phyloP scores from a whole-genome alignment of 2,113 vertebrate genomes.

The Vireo altiloquus region DNA sequence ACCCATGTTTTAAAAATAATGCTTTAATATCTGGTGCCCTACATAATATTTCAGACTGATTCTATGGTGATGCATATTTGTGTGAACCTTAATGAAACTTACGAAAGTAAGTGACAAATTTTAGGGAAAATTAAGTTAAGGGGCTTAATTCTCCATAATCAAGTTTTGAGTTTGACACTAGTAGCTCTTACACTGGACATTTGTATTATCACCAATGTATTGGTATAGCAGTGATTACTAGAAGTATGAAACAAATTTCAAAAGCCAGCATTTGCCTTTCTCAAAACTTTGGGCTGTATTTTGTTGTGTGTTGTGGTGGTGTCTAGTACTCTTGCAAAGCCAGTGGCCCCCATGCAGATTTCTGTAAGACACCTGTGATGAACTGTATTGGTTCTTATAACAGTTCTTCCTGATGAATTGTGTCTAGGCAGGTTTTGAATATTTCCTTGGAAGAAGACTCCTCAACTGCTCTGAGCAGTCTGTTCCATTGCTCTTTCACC shows the following conservation, averaged over 20 bases:
- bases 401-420: not conserved
- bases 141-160: not conserved
- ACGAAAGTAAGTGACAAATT: not conserved
- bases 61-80: not conserved
- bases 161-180: not conserved
- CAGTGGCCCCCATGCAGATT: not conserved
- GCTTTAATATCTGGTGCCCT: not conserved
- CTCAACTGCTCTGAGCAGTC: not conserved
- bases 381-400: not conserved
- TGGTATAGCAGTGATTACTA: not conserved
- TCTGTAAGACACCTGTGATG: not conserved
- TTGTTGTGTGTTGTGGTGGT: not conserved
- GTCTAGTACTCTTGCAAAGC: not conserved
- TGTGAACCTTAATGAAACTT: not conserved
- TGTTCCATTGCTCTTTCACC: not conserved
- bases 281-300: not conserved
- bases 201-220: not conserved
- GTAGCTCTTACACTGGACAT: not conserved
- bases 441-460: not conserved
- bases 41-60: not conserved
- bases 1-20: not conserved
- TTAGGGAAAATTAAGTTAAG: conserved; percentile 7
- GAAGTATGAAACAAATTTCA: not conserved
- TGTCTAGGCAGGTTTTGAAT: not conserved
- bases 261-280: not conserved